Conservation (phyloP, 2,888 invertebrate species). For the Athrips mouffetella region DNA sequence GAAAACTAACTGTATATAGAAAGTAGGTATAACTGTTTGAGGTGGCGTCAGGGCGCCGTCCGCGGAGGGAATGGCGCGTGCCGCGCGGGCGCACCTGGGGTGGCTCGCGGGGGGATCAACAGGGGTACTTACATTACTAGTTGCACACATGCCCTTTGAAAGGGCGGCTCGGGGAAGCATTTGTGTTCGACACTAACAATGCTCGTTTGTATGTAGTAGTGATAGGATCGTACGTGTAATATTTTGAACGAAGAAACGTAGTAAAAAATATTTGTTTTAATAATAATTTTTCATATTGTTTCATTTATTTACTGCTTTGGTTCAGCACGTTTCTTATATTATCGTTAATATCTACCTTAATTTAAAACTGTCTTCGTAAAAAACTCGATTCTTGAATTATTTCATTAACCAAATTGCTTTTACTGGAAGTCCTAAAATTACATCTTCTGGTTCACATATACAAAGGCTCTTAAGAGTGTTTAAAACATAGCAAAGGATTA, state of each 20-base stretch:
- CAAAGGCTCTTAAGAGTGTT: too few relatives aligned
- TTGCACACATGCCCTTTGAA: constrained; percentile 76
- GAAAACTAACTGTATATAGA: constrained; percentile 38
- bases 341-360: too few relatives aligned
- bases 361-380: too few relatives aligned
- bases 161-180: constrained; percentile 62
- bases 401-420: too few relatives aligned
- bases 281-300: too few relatives aligned
- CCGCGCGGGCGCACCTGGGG: constrained; percentile 73
- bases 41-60: constrained; percentile 72
- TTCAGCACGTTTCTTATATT: too few relatives aligned
- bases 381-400: too few relatives aligned
- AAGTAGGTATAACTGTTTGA: constrained; percentile 33
- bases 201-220: constrained; percentile 10
- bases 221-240: neutral
- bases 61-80: constrained; percentile 75
- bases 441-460: too few relatives aligned
- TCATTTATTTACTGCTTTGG: too few relatives aligned
- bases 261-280: too few relatives aligned
- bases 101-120: constrained; percentile 71
- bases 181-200: constrained; percentile 35
- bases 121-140: constrained; percentile 76
- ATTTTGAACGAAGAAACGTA: neutral
- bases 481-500: too few relatives aligned
- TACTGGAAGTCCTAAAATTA: too few relatives aligned